Evolutionary conservation across 23 tunicate genomes (phyloP), one percentile per base, ranked within the genome.

Genomic region (Ascidia mentula): DNA sequence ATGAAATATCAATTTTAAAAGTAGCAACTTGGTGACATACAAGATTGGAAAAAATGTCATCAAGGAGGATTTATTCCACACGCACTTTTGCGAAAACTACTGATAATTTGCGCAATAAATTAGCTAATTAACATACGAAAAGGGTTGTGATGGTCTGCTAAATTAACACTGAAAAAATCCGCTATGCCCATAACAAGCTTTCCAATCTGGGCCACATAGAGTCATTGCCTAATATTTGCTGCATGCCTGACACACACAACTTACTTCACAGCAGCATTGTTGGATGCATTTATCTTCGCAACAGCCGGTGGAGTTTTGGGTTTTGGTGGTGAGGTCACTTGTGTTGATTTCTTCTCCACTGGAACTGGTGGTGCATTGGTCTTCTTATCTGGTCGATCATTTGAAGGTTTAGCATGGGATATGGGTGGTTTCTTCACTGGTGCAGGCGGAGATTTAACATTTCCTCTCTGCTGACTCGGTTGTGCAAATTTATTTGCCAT

Each of bases 391-490:
- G 65, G 65, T 53, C 24, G 28, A 53, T n/a, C n/a, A 53, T 53
- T 20, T 5, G 13, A 53, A 28, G 65, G 28, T 53, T 53, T 53
- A 28, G 65, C 24, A 20, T 26, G 22, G 65, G 65, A 53, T 5
- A 53, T 53, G 65, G 30, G 18, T 69, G 24, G 39, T 36, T 71
- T 71, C 8, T 9, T 71, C 13, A 1, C 32, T 28, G 35, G 35
- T 4, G 7, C 39, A 20, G 75, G 75, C 32, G 75, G 75, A 4
- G 78, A 74, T 36, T 74, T 74, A 26, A 36, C 34, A 34, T 71
- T 71, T 26, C 32, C 30, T 12, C 18, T 34, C 18, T 4, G 4
- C 32, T 53, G 65, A 53, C 24, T 53, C 24, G 65, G 13, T 53
- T 53, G 65, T 42, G 53, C 12, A 53, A 53, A 53, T 9, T 9